These are phyloP conservation scores for Mus minutoides DNA, from an alignment of 2,797 vertebrate species.

Conservation along the genomic window DNA sequence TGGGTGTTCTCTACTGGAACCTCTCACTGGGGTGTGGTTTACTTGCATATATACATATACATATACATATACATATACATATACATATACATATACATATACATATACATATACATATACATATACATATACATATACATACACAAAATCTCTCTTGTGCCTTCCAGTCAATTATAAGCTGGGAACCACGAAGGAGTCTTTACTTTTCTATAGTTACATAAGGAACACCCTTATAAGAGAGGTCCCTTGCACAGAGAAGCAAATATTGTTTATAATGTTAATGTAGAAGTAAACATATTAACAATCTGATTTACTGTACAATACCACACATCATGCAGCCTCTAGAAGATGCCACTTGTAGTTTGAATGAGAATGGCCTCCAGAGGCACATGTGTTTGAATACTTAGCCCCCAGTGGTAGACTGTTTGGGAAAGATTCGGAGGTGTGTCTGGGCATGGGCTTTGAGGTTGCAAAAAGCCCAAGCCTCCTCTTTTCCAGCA, in stretches of 20 bases:
- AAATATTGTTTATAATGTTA: neutral
- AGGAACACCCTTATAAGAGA: neutral
- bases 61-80: too few species aligned
- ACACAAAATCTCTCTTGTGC: neutral
- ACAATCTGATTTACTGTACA: neutral
- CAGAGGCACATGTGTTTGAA: neutral
- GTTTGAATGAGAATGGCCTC: neutral
- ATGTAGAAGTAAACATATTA: neutral
- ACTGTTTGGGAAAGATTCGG: neutral
- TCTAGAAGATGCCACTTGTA: neutral
- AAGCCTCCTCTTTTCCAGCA: neutral
- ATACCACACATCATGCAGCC: neutral
- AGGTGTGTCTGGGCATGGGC: neutral
- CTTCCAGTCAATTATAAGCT: conserved; percentile 4
- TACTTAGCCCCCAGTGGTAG: neutral
- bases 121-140: too few species aligned
- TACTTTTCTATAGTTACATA: neutral
- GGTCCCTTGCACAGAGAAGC: neutral
- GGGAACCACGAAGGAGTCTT: neutral
- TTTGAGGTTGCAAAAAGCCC: neutral
- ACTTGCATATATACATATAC: neutral
- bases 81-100: too few species aligned
- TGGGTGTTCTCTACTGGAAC: neutral
- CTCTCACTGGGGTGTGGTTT: neutral
- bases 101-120: too few species aligned